phyloP scores from a whole-genome alignment of 2,797 vertebrate species.

The Acrossocheilus fasciatus region DNA sequence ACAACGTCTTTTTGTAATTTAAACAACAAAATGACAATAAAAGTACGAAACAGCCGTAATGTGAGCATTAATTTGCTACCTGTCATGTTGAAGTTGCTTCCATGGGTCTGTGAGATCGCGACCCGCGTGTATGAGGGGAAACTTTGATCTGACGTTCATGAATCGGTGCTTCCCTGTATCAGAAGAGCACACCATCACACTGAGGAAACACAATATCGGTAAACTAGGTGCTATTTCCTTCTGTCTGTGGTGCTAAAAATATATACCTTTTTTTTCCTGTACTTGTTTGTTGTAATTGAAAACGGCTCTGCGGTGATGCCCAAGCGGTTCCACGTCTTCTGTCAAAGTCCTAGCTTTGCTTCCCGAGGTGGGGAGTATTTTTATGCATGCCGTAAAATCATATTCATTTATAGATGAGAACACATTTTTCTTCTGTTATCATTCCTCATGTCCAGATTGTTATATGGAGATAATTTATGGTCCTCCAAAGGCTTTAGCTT shows the following conservation, averaged over 20 bases:
- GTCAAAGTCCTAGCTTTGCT: conserved; percentile 52
- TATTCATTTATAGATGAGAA: conserved; percentile 64
- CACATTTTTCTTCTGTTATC: conserved; percentile 24
- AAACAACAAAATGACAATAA: conserved; percentile 79
- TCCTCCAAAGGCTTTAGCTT: conserved; percentile 51
- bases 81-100: conserved; percentile 55
- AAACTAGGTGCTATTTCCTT: conserved; percentile 90
- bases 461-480: conserved; percentile 50
- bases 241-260: conserved; percentile 92
- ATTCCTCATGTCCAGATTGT: conserved; percentile 57
- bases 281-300: conserved; percentile 71
- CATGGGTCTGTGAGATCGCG: conserved; percentile 60
- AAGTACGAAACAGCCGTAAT: conserved; percentile 75
- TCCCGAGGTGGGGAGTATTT: conserved; percentile 60
- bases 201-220: conserved; percentile 71
- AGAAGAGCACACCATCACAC: conserved; percentile 70
- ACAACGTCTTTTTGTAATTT: conserved; percentile 78
- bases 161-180: conserved; percentile 63
- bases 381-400: conserved; percentile 69
- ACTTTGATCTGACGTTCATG: conserved; percentile 51
- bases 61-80: conserved; percentile 75
- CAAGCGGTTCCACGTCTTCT: conserved; percentile 68
- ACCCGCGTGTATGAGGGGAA: not conserved
- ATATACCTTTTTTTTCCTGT: conserved; percentile 70
- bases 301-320: conserved; percentile 69